Evolutionary conservation across 1,140 invertebrate genomes (phyloP).

Genomic region (Cepaea nemoralis): DNA sequence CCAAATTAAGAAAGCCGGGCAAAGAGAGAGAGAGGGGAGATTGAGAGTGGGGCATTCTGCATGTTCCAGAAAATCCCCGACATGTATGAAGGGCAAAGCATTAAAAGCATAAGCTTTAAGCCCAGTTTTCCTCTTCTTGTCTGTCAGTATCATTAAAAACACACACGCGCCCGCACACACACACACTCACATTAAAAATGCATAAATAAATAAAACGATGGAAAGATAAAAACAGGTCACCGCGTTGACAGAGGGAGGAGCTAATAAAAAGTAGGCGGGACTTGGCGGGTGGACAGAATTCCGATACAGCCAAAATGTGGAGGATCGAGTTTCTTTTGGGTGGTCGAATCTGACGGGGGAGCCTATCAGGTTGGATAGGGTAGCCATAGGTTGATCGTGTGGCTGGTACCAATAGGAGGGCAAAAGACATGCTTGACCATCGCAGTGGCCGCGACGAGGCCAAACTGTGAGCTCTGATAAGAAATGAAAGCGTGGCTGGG

Average conservation of each 20-base stretch:
- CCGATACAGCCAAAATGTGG: constrained; percentile 12
- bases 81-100: background rate
- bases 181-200: too few species aligned
- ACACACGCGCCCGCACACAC: too few species aligned
- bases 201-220: background rate
- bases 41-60: background rate
- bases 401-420: background rate
- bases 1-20: background rate
- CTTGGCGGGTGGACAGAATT: constrained; percentile 1
- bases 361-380: background rate
- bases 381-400: background rate
- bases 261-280: constrained; percentile 6
- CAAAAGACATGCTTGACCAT: background rate
- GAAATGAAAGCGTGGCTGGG: too few species aligned
- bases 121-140: background rate
- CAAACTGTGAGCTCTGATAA: too few species aligned
- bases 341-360: background rate
- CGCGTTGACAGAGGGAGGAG: background rate
- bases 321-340: background rate
- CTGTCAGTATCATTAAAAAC: background rate
- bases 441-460: too few species aligned
- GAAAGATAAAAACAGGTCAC: background rate
- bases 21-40: background rate
- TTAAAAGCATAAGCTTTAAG: background rate
- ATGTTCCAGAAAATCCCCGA: background rate